Base-by-base conservation (phyloP, 2,888 invertebrate species). In the Eueremaeus valkanovi region DNA sequence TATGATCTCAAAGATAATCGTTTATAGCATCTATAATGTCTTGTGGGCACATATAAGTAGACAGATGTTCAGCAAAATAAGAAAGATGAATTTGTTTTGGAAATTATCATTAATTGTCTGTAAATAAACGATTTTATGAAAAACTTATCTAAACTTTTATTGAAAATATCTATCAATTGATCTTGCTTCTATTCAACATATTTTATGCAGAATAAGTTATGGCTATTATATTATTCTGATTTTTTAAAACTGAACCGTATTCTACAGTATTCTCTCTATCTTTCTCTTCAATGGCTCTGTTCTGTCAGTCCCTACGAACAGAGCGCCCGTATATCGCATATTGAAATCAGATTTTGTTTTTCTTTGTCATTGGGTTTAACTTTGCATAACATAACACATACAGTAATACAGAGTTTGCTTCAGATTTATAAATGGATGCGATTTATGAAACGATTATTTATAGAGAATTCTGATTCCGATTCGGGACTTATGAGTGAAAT, bases 381-480 rank as follows among this genome's bases (percentile, higher is more conserved):
- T 68, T 68, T 68, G 68, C 68, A 68, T 68, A 68, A 68, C 42
- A 42, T 68, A 40, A 40, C 40, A 13, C n/a, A n/a, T 9, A 68
- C 36, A 68, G n/a, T 40, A 68, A 1, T n/a, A 2, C 18, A 29
- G 18, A 18, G 33, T 40, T 63, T 63, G 68, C 31, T 29, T 11
- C 36, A 9, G 33, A 63, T 31, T 55, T 63, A 63, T 36, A 42
- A 63, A 63, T 68, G 40, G 24, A 68, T 40, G 36, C 40, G 68
- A 68, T 68, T 68, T 68, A 42, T 40, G 40, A 68, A 68, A 36
- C 16, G 33, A 61, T 61, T 61, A 61, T 33, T 61, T 61, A 68
- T 40, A 68, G 24, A n/a, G 42, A 68, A 68, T 40, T 68, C 68
- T 40, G 42, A 68, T 40, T 68, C 68, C 21, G 42, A 68, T 68